Conservation (phyloP, 92 coral and sea anemone genomes). For the Palythoa heliodiscus region DNA sequence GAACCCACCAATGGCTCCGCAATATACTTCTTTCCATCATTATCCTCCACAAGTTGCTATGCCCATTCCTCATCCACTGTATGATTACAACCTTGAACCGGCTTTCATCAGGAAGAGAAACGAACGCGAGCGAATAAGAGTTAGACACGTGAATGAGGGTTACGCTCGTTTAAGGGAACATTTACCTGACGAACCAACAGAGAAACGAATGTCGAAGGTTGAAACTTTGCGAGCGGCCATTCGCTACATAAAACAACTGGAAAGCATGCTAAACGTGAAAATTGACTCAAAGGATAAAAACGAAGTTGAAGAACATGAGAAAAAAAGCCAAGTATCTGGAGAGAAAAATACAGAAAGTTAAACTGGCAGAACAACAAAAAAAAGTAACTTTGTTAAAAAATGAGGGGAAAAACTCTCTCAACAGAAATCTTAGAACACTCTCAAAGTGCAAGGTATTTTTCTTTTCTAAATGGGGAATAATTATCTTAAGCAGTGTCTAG, state of each 20-base stretch:
- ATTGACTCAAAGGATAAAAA: constrained; percentile 18
- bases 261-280: constrained; percentile 72
- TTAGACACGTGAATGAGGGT: constrained; percentile 97
- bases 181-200: constrained; percentile 97
- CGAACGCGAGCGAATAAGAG: constrained; percentile 95
- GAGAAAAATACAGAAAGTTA: constrained; percentile 22
- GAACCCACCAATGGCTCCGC: constrained; percentile 75
- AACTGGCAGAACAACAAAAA: not conserved
- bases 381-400: constrained; percentile 6
- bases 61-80: constrained; percentile 98
- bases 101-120: constrained; percentile 96
- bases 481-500: constrained; percentile 24
- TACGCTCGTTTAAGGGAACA: constrained; percentile 97
- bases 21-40: constrained; percentile 43
- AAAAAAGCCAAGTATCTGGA: constrained; percentile 3
- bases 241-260: constrained; percentile 91
- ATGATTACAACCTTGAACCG: constrained; percentile 97
- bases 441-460: constrained; percentile 20
- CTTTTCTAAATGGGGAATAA: constrained; percentile 31
- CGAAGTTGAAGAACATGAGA: constrained; percentile 13
- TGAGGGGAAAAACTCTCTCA: not conserved
- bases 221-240: constrained; percentile 98
- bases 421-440: constrained; percentile 4
- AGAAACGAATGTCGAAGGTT: constrained; percentile 97
- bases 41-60: constrained; percentile 95